Evolutionary conservation across 37 sponge, comb jelly and placozoan genomes (phyloP), one percentile per base, ranked within the genome.

Genomic region (Axinella damicornis): DNA sequence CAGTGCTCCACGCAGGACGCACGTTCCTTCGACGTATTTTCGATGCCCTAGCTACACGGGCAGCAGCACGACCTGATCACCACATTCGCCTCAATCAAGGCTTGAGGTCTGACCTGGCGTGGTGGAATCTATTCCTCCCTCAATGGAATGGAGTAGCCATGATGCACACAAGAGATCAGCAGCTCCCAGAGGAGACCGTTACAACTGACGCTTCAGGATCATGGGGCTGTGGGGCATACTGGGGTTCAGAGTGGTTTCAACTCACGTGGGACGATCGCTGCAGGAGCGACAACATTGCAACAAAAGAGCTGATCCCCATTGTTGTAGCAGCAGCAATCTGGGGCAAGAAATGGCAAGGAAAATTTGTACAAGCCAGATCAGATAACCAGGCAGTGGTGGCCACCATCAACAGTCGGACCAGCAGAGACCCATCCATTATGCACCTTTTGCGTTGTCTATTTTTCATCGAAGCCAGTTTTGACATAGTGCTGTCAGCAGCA

Each of bases 221-320:
- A 17, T 80, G 81, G 76, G 81, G 88, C 16, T 87, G 88, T 73
- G 82, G 87, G 20, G 88, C 88, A 30, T 35, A 39, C 30, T 59
- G 57, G 13, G 59, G 46, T 16, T 36, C 35, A 1, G 28, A 60
- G 20, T 89, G 90, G 90, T 78, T 89, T 37, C 78, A 78, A 38
- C 35, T 83, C 5, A n/a, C 25, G 39, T 31, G 82, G 90, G 84
- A 21, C 78, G 2, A 25, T 13, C 14, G 18, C 38, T 20, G 34
- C 40, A 39, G 20, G 0, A 2, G 56, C 20, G 2, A 46, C 20
- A 36, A 77, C 28, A 89, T 89, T 55, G 70, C 90, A 34, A 15
- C 52, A 36, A 92, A 92, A 54, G 93, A 92, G 53, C 39, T 86
- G 37, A 38, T 87, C 52, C 83, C 83, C 0, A 62, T 87, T n/a